Evolutionary conservation across 2,888 invertebrate species (phyloP).

Genomic region (Hermaeophaga mercurialis): DNA sequence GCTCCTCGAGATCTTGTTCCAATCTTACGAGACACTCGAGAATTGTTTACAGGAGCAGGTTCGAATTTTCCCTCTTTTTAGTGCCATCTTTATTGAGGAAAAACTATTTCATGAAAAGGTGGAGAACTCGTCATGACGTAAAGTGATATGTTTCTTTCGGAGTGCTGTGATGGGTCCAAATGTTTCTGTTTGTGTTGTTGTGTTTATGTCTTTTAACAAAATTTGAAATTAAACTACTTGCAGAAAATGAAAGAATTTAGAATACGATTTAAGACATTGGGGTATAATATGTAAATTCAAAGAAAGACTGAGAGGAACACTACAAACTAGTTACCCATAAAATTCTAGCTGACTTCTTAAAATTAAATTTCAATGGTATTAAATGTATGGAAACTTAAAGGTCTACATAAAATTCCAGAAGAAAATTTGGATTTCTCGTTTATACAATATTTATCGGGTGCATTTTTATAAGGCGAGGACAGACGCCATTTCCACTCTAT

Average conservation of each 20-base stretch:
- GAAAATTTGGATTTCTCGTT: constrained; percentile 52
- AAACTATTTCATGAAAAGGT: background rate
- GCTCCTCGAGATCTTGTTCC: constrained; percentile 27
- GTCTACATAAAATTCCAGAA: constrained; percentile 47
- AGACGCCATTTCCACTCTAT: constrained; percentile 46
- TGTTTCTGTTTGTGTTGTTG: no score
- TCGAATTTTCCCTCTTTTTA: constrained; percentile 14
- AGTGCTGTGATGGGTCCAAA: no score
- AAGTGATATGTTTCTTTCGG: background rate
- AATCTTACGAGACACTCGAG: constrained; percentile 38
- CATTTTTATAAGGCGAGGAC: constrained; percentile 52
- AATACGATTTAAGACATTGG: background rate
- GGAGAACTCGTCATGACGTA: constrained; percentile 4
- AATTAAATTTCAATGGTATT: background rate
- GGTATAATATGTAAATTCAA: no score
- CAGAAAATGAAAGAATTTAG: background rate
- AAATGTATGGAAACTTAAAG: constrained; percentile 47
- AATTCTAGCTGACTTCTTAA: background rate
- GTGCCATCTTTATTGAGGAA: constrained; percentile 14
- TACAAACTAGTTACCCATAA: no score
- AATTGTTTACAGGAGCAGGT: constrained; percentile 39
- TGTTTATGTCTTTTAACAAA: no score
- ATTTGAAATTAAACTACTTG: background rate
- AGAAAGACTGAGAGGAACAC: no score
- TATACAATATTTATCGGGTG: constrained; percentile 49